phyloP scores from a whole-genome alignment of 92 coral and sea anemone genomes.

The Porites evermanni region DNA sequence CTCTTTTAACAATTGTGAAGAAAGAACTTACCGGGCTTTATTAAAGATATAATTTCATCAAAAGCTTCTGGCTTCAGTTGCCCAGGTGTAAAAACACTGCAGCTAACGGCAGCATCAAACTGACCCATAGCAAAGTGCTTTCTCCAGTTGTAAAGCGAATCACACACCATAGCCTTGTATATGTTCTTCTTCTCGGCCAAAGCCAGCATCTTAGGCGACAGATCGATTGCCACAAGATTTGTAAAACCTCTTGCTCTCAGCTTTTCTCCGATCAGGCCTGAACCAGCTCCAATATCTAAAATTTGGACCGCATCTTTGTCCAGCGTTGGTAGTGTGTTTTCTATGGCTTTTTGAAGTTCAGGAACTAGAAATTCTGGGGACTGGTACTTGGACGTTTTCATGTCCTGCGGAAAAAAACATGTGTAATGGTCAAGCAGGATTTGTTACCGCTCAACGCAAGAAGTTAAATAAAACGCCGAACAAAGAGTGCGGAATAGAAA shows the following conservation, averaged over 20 bases:
- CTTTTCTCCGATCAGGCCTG: constrained; percentile 27
- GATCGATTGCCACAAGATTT: constrained; percentile 24
- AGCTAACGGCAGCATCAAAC: constrained; percentile 35
- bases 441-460: background rate
- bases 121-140: constrained; percentile 15
- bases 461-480: too few species aligned
- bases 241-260: constrained; percentile 14
- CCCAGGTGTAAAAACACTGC: constrained; percentile 41
- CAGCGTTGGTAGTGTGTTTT: background rate
- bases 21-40: constrained; percentile 26
- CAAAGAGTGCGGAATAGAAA: too few species aligned
- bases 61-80: constrained; percentile 38
- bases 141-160: constrained; percentile 32
- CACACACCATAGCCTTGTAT: constrained; percentile 31
- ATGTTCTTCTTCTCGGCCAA: constrained; percentile 30
- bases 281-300: constrained; percentile 37
- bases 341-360: background rate
- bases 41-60: constrained; percentile 26
- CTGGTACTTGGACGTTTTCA: constrained; percentile 1
- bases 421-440: background rate
- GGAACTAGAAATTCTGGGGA: constrained; percentile 1
- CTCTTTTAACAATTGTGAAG: too few species aligned
- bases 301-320: background rate
- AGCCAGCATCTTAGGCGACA: constrained; percentile 34
- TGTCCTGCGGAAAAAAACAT: background rate